A percentile compares a stretch with the other conserved stretches of the same genome.
Evolutionary conservation across 2,797 vertebrate species (phyloP).

Genomic region (Molossus alvarezi): DNA sequence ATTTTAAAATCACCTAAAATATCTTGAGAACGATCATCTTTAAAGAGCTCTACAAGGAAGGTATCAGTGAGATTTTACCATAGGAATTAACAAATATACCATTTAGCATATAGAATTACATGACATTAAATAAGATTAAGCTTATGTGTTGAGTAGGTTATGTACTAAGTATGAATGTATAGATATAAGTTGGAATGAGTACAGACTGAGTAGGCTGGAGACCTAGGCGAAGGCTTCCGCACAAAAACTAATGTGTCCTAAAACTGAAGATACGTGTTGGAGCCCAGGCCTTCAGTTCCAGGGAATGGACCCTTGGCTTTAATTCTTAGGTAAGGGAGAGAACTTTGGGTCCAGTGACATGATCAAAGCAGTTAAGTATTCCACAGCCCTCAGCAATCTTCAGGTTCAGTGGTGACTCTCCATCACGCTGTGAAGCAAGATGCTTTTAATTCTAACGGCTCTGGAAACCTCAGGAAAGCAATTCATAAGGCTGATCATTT

Average conservation of each 20-base stretch:
- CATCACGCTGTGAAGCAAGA: conserved; percentile 75
- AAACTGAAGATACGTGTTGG: neutral
- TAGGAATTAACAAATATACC: neutral
- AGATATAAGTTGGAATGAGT: neutral
- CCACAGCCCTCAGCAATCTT: conserved; percentile 66
- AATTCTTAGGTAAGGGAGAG: conserved; percentile 15
- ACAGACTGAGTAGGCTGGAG: neutral
- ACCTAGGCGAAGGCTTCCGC: neutral
- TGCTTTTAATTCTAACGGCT: conserved; percentile 74
- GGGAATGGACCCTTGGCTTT: neutral
- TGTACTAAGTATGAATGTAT: neutral
- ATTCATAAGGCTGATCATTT: conserved; percentile 80
- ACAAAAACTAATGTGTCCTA: neutral
- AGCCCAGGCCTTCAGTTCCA: neutral
- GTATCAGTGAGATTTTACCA: neutral
- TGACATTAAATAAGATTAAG: neutral
- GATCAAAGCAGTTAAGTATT: conserved; percentile 62
- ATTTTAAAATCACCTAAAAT: conserved; percentile 26
- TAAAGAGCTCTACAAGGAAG: neutral
- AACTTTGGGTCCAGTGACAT: conserved; percentile 23
- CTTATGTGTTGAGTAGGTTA: neutral
- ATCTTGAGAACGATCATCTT: conserved; percentile 1
- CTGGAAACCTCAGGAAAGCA: conserved; percentile 77
- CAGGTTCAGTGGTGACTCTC: conserved; percentile 79
- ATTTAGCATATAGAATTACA: neutral